A percentile compares a stretch with the other conserved stretches of the same genome.
Conservation (phyloP, 2,888 invertebrate genomes). For the Oxycera nigricornis region DNA sequence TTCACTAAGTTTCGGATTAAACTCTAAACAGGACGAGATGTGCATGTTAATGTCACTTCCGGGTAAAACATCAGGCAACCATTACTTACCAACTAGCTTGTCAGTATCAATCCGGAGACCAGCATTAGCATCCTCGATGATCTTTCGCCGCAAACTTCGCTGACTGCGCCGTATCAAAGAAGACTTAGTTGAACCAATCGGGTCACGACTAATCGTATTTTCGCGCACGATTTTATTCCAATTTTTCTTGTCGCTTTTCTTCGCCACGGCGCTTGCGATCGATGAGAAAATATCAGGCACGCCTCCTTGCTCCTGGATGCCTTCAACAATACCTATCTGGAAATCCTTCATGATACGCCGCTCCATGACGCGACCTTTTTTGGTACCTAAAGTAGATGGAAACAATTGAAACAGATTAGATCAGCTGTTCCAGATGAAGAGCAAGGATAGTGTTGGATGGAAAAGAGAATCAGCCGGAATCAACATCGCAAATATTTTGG, state of each 20-base stretch:
- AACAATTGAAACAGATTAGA: background rate
- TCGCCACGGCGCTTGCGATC: conserved; percentile 81
- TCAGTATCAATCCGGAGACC: conserved; percentile 73
- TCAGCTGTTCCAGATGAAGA: too few relatives aligned
- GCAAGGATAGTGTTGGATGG: too few relatives aligned
- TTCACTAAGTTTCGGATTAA: conserved; percentile 78
- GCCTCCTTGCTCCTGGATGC: conserved; percentile 71
- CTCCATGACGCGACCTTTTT: conserved; percentile 81
- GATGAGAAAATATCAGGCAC: conserved; percentile 83
- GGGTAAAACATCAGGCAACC: too few relatives aligned
- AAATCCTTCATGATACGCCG: conserved; percentile 86
- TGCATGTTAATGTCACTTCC: too few relatives aligned
- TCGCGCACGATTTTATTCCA: conserved; percentile 85
- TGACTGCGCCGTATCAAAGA: conserved; percentile 70
- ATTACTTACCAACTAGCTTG: conserved; percentile 69
- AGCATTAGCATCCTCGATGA: conserved; percentile 71
- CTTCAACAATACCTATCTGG: conserved; percentile 88
- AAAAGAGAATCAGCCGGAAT: too few relatives aligned
- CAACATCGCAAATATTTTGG: too few relatives aligned
- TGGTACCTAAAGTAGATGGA: conserved; percentile 66
- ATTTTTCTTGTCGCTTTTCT: conserved; percentile 65
- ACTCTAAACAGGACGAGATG: too few relatives aligned
- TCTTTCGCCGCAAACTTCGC: conserved; percentile 75
- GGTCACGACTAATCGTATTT: conserved; percentile 73
- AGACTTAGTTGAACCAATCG: conserved; percentile 79